phyloP scores from a whole-genome alignment of 2,797 vertebrate genomes.

The Meriones psammophilus region DNA sequence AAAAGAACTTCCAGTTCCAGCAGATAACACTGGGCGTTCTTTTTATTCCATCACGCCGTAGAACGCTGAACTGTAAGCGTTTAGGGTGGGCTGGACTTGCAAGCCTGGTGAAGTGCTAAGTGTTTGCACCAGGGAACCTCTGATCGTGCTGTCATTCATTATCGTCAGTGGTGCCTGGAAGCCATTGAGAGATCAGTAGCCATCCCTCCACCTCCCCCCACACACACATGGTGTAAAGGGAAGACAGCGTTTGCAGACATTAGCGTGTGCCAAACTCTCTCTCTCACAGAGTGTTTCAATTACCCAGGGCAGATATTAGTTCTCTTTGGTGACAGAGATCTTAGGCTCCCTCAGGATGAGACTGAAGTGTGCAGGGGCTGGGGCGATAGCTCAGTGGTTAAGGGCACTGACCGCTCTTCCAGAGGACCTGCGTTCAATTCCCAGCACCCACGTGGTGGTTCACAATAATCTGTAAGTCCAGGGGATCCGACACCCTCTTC shows the following conservation, averaged over 20 bases:
- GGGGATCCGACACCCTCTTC: neutral
- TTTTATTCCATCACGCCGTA: neutral
- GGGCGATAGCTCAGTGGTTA: neutral
- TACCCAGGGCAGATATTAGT: neutral
- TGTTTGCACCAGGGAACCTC: neutral
- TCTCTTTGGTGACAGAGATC: neutral
- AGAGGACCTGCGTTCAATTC: neutral
- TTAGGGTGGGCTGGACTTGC: neutral
- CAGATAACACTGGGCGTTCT: neutral
- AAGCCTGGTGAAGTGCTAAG: neutral
- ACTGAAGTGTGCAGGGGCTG: neutral
- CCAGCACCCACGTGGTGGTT: neutral
- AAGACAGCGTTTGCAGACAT: neutral
- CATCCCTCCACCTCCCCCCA: neutral
- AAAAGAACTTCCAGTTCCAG: neutral
- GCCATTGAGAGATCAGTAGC: neutral
- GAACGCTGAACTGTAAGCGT: neutral
- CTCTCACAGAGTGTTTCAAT: neutral
- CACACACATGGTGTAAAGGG: neutral
- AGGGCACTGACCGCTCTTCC: neutral
- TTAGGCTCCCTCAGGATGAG: neutral
- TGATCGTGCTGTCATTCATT: neutral
- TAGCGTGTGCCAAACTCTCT: neutral
- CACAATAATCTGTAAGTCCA: neutral
- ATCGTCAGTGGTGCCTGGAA: neutral